Evolutionary conservation across 2,888 invertebrate species (phyloP), one percentile per base, ranked within the genome.

Genomic region (Alentia gelatinosa): DNA sequence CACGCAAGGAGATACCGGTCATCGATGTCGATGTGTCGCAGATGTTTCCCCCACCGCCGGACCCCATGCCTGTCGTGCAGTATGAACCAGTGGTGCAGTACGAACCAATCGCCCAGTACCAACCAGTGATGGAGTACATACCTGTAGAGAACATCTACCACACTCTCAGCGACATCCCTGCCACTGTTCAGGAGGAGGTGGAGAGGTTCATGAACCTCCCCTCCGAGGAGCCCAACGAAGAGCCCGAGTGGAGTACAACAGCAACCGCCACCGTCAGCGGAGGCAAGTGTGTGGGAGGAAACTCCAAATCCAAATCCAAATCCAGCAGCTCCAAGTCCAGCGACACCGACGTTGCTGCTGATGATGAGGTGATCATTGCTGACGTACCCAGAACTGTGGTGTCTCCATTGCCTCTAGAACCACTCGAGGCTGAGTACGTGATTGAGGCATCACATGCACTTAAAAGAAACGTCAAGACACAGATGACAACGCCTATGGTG

Each of bases 1-100:
- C 19, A 15, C 30, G 15, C 1, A 26, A 4, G 4, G 1, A 26
- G 1, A 79, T 79, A n/a, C 79, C 79, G 0, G 79, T 79, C 39
- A 79, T 79, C 26, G 79, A 79, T 19, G 79, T 79, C 19, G 79
- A 79, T n/a, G 26, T 79, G 37, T 39, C 79, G 35, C 79, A 37
- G 1, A 0, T 26, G 12, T 1, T 37, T 3, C 79, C 79, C 19
- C 30, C 19, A n/a, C 3, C 19, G n/a, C 56, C 56, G 19, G n/a
- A n/a, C n/a, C 74, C 74, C 1, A 1, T 15, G 33, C 30, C 30
- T 5, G 74, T 33, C 33, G 33, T 74, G 19, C 30, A 74, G 33
- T 26, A 33, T 74, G 56, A 56, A 56, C 56, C 56, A 9, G 23
- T 3, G 12, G n/a, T n/a, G n/a, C n/a, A n/a, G n/a, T n/a, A n/a